Percentiles rank a stretch among this genome's conserved stretches.
phyloP scores from a whole-genome alignment of 2,113 vertebrate species.

The Eonycteris spelaea region DNA sequence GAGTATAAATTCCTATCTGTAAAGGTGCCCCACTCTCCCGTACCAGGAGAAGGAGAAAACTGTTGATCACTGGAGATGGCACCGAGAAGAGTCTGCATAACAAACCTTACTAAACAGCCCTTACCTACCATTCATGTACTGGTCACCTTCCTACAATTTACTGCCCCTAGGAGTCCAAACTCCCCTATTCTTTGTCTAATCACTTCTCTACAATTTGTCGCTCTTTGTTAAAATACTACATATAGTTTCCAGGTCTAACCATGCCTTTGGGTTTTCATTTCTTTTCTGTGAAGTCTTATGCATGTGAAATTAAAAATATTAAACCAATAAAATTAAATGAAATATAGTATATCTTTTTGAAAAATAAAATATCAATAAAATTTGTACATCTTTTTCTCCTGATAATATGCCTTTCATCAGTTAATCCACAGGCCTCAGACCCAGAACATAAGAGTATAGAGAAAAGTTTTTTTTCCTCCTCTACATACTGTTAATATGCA shows the following conservation, averaged over 20 bases:
- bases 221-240: neutral
- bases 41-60: neutral
- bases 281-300: neutral
- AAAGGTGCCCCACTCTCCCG: neutral
- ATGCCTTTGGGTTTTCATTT: neutral
- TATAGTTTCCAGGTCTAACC: neutral
- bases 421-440: neutral
- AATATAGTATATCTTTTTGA: neutral
- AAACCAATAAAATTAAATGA: neutral
- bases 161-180: neutral
- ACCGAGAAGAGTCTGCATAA: neutral
- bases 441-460: neutral
- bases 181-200: too few relatives aligned
- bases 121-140: neutral
- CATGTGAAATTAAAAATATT: neutral
- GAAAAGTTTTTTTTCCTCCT: neutral
- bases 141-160: neutral
- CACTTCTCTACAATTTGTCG: neutral
- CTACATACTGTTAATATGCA: neutral
- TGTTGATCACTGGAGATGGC: neutral
- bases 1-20: neutral
- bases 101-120: neutral
- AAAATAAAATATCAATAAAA: neutral
- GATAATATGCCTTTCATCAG: neutral
- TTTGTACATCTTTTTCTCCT: neutral